phyloP scores from a whole-genome alignment of 2,797 vertebrate genomes.

The Ispidina lecontei region DNA sequence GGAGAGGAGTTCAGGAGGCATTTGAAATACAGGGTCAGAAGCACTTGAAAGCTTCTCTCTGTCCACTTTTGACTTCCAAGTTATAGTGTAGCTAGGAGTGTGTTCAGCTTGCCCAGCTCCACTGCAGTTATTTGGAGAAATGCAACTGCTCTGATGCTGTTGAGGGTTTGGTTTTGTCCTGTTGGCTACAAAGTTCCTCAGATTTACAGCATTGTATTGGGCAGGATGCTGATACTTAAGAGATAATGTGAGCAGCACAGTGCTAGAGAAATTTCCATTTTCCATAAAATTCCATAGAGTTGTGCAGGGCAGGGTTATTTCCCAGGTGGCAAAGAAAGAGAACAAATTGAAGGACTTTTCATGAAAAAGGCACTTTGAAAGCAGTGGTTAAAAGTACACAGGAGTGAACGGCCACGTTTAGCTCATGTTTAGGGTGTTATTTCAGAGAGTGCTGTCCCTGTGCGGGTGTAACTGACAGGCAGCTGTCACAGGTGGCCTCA shows the following conservation, averaged over 20 bases:
- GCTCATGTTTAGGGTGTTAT: rapidly evolving
- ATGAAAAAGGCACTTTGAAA: neutral
- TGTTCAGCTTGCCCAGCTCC: neutral
- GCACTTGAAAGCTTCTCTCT: neutral
- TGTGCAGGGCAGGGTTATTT: neutral
- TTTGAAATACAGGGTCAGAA: neutral
- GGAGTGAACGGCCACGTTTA: neutral
- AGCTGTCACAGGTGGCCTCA: neutral
- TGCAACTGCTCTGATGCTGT: neutral
- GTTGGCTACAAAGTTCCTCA: neutral
- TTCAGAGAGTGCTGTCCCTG: neutral
- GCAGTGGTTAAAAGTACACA: neutral
- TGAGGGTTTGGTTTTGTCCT: neutral
- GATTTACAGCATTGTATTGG: neutral
- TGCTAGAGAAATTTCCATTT: neutral
- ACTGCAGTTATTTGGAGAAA: neutral
- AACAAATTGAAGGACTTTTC: neutral
- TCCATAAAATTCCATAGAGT: neutral
- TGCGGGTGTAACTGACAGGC: neutral
- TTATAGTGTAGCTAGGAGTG: too few relatives aligned
- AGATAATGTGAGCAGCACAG: neutral
- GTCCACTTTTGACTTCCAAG: neutral
- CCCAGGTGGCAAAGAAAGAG: neutral
- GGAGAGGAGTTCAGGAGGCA: neutral
- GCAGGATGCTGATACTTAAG: neutral